Evolutionary conservation across 1,140 invertebrate species (phyloP).

Genomic region (Manduca sexta): DNA sequence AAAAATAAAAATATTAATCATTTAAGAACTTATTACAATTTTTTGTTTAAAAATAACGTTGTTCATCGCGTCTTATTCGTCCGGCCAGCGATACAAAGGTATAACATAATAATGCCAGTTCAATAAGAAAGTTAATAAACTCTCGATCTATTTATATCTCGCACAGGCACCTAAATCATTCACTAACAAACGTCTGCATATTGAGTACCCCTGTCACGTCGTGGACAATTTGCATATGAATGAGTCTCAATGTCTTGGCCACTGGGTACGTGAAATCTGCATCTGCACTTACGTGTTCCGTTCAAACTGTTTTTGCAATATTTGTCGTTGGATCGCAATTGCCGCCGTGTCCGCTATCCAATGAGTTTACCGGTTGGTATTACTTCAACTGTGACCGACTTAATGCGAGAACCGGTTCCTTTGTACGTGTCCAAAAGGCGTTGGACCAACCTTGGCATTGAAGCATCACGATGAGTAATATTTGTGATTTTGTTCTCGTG

Average conservation of each 20-base stretch:
- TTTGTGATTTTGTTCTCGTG: constrained; percentile 14
- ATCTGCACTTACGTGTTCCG: constrained; percentile 3
- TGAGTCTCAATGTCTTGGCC: constrained; percentile 10
- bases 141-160: no score
- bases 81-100: no score
- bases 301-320: constrained; percentile 12
- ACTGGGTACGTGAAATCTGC: constrained; percentile 3
- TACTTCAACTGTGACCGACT: constrained; percentile 30
- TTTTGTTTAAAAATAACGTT: no score
- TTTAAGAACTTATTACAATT: no score
- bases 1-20: no score
- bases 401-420: constrained; percentile 26
- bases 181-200: no score
- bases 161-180: no score
- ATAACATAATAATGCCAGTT: no score
- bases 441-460: constrained; percentile 52
- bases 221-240: constrained; percentile 8
- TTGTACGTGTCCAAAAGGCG: neutral
- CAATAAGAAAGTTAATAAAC: no score
- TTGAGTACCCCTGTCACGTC: constrained; percentile 3
- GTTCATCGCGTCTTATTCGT: no score
- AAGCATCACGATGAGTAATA: constrained; percentile 45
- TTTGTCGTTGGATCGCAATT: no score
- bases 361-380: constrained; percentile 19
- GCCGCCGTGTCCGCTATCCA: no score